These are phyloP conservation scores for Eurytoma adleriae DNA, from an alignment of 2,888 invertebrate species.

Conservation along the genomic window DNA sequence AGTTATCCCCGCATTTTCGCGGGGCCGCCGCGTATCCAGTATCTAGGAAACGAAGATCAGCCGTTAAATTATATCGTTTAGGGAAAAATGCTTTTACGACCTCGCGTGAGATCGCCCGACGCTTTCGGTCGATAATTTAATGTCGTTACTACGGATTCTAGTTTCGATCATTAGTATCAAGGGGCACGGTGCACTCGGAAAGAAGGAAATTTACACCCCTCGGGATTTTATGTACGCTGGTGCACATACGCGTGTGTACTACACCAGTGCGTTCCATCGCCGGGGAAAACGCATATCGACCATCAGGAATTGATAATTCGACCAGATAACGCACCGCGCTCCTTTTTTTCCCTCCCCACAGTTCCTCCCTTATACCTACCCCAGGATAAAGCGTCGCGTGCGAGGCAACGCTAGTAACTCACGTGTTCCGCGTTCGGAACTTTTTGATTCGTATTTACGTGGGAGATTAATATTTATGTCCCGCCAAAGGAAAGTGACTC, in stretches of 20 bases:
- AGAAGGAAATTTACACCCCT: no score
- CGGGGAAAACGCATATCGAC: constrained; percentile 3
- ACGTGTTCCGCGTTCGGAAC: constrained; percentile 23
- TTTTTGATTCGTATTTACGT: constrained; percentile 15
- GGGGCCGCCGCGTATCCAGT: not conserved
- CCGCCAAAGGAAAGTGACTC: constrained; percentile 22
- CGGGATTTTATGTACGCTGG: no score
- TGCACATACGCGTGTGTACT: not conserved
- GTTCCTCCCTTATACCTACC: not conserved
- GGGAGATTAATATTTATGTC: constrained; percentile 11
- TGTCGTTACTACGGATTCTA: not conserved
- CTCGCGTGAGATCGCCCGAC: not conserved
- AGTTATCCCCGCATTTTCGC: constrained; percentile 14
- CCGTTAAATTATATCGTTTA: not conserved
- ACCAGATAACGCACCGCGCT: constrained; percentile 6
- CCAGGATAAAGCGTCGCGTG: constrained; percentile 16
- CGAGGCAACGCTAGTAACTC: constrained; percentile 14
- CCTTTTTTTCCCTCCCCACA: not conserved
- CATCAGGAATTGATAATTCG: constrained; percentile 32
- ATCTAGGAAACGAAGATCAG: constrained; percentile 14
- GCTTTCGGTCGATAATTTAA: constrained; percentile 25
- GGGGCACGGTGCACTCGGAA: not conserved
- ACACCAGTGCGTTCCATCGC: not conserved
- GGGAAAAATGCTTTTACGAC: constrained; percentile 13
- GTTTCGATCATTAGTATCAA: not conserved